A percentile compares a stretch with the other conserved stretches of the same genome.
phyloP scores from a whole-genome alignment of 1,140 invertebrate genomes.

The Cataglyphis hispanica region DNA sequence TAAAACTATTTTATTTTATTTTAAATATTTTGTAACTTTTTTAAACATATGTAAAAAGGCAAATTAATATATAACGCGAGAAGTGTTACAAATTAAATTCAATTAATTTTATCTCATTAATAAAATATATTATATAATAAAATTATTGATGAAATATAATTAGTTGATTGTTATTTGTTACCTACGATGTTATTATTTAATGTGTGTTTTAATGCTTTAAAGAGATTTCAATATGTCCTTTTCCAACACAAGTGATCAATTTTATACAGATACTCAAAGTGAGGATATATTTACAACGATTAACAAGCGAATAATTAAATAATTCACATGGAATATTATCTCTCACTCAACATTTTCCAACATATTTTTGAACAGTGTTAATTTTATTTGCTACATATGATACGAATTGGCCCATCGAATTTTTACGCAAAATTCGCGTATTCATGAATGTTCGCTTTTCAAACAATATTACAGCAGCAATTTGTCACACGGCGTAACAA shows the following conservation, averaged over 20 bases:
- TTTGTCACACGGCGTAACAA: conserved; percentile 40
- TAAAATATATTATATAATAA: not conserved
- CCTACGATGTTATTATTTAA: not conserved
- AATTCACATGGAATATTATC: conserved; percentile 35
- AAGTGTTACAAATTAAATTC: conserved; percentile 2
- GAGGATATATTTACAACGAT: not conserved
- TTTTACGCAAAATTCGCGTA: conserved; percentile 30
- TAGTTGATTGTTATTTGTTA: not conserved
- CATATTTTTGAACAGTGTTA: conserved; percentile 27
- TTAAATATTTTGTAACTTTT: not conserved
- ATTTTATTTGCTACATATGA: not conserved
- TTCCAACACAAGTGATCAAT: conserved; percentile 7
- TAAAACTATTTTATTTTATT: not conserved
- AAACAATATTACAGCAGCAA: conserved; percentile 51
- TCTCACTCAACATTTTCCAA: not conserved
- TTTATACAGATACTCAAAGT: not conserved
- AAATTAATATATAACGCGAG: not conserved
- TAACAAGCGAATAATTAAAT: conserved; percentile 32
- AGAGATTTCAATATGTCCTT: not conserved
- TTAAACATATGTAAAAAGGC: not conserved
- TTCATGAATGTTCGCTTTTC: conserved; percentile 11
- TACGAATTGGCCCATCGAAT: not conserved
- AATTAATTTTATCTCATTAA: not conserved
- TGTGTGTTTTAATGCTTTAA: conserved; percentile 1
- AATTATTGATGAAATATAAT: conserved; percentile 14